phyloP scores from a whole-genome alignment of 2,113 vertebrate species.

The Leptobrachium ailaonicum region DNA sequence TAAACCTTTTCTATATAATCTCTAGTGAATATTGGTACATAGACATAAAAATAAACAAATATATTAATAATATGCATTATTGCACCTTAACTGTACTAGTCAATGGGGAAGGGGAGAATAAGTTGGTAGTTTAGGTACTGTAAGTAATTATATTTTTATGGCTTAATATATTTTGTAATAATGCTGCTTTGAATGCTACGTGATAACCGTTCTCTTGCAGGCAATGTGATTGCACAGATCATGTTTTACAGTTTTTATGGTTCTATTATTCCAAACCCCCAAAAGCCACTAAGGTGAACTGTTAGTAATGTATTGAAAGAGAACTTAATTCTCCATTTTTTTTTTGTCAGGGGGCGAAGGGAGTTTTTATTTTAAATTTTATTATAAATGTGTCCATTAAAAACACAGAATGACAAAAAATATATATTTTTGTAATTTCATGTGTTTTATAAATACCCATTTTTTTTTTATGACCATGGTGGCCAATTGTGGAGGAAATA shows the following conservation, averaged over 20 bases:
- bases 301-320: slow-evolving; percentile 23
- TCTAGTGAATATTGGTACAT: slow-evolving; percentile 9
- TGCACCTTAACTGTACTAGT: slow-evolving; percentile 22
- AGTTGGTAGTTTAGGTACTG: slow-evolving; percentile 9
- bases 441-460: not conserved
- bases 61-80: slow-evolving; percentile 4
- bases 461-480: not conserved
- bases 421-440: slow-evolving; percentile 6
- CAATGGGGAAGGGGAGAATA: not conserved
- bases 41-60: not conserved
- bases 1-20: not conserved
- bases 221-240: not conserved
- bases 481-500: not conserved
- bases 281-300: slow-evolving; percentile 39
- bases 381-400: slow-evolving; percentile 31
- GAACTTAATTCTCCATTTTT: slow-evolving; percentile 31
- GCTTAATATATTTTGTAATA: slow-evolving; percentile 19
- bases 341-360: not conserved
- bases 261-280: slow-evolving; percentile 13
- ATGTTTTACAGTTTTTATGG: not conserved
- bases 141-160: slow-evolving; percentile 1
- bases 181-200: slow-evolving; percentile 35
- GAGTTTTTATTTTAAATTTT: slow-evolving; percentile 33
- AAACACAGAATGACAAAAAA: slow-evolving; percentile 27
- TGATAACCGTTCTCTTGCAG: slow-evolving; percentile 9